Evolutionary conservation across 2,797 vertebrate genomes (phyloP).

Genomic region (Rhodeus uyekii): DNA sequence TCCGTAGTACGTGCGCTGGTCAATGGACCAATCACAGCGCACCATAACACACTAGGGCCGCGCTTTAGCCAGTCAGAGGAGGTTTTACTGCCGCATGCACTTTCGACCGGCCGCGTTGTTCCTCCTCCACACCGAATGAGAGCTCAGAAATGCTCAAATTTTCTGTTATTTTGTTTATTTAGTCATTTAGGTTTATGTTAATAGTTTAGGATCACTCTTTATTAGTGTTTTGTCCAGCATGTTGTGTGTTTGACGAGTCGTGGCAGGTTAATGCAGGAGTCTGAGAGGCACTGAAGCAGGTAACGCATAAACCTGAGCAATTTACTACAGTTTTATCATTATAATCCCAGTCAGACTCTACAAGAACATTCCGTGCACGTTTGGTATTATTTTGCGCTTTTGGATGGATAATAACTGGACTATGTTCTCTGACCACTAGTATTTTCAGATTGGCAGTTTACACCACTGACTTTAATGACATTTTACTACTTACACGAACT

Average conservation of each 20-base stretch:
- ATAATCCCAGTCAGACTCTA: neutral
- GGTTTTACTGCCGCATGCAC: neutral
- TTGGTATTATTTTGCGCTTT: neutral
- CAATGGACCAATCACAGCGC: conserved; percentile 21
- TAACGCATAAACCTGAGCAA: neutral
- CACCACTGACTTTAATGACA: neutral
- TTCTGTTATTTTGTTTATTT: neutral
- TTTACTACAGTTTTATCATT: neutral
- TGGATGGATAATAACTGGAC: neutral
- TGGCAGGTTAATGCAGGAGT: neutral
- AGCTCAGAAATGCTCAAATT: neutral
- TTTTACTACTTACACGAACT: neutral
- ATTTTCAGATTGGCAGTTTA: neutral
- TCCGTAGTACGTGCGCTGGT: neutral
- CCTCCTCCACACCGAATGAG: neutral
- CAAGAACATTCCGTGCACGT: neutral
- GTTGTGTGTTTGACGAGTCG: neutral
- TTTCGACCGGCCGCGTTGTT: neutral
- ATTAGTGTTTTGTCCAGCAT: neutral
- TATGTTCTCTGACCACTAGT: neutral
- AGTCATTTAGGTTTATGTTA: neutral
- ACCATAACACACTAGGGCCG: accelerated
- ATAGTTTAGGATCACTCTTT: neutral
- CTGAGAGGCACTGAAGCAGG: conserved; percentile 7
- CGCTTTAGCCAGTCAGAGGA: conserved; percentile 12